These are phyloP conservation scores for Hypsibius dujardini DNA, from an alignment of 1,140 invertebrate species.

Conservation along the genomic window DNA sequence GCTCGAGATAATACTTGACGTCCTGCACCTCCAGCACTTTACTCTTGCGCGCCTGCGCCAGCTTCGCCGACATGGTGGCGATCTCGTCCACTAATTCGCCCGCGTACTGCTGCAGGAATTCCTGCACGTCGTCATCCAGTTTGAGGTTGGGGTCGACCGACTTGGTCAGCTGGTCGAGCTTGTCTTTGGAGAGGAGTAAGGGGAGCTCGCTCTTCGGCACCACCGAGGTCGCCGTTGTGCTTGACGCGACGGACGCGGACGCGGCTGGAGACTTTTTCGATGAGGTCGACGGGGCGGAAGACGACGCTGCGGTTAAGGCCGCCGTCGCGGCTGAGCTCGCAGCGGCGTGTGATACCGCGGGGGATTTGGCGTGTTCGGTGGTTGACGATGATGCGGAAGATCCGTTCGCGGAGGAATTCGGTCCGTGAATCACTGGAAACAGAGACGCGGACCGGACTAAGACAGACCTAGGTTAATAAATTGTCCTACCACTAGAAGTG, in stretches of 20 bases:
- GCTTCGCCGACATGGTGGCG: background rate
- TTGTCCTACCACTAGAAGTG: too few relatives aligned
- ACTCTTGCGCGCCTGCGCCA: constrained; percentile 5
- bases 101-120: constrained; percentile 14
- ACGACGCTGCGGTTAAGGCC: background rate
- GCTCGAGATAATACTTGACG: constrained; percentile 6
- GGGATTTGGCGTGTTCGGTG: too few relatives aligned
- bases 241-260: background rate
- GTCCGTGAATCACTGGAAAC: too few relatives aligned
- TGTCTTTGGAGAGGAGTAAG: background rate
- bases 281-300: background rate
- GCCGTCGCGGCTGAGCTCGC: too few relatives aligned
- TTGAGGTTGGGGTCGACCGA: constrained; percentile 1
- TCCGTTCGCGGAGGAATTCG: too few relatives aligned
- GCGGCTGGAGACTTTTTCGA: background rate
- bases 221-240: background rate
- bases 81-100: constrained; percentile 13
- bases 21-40: constrained; percentile 10
- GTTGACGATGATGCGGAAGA: too few relatives aligned
- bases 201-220: background rate
- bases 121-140: constrained; percentile 9
- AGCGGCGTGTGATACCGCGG: too few relatives aligned
- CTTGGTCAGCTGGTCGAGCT: background rate
- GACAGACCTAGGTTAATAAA: too few relatives aligned
- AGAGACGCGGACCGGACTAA: too few relatives aligned